A percentile compares a stretch with the other conserved stretches of the same genome.
Conservation (phyloP, 2,113 vertebrate genomes). For the Ardeotis arabs region DNA sequence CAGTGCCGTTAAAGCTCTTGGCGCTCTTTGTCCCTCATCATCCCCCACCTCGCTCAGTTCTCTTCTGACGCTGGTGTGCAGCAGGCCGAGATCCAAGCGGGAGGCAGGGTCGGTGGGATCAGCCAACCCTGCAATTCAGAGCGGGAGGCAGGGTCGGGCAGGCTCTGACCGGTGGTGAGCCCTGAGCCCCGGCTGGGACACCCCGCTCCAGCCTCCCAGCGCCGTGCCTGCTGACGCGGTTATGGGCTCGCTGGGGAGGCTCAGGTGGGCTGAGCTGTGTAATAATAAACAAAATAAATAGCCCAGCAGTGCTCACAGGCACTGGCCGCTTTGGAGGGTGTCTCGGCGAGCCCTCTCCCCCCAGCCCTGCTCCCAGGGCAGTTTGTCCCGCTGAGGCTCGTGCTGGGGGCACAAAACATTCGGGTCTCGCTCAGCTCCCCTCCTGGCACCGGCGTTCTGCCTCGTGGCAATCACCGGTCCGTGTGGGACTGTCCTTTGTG, state of each 20-base stretch:
- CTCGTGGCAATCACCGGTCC: fast-evolving
- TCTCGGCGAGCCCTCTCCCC: background rate
- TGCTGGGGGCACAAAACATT: background rate
- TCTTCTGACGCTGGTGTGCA: background rate
- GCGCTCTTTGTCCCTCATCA: background rate
- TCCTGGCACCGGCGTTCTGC: background rate
- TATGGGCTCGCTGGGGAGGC: background rate
- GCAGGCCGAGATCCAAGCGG: background rate
- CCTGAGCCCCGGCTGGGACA: background rate
- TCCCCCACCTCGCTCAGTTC: background rate
- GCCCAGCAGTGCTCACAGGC: fast-evolving
- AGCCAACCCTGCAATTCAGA: background rate
- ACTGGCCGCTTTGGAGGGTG: background rate
- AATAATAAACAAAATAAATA: background rate
- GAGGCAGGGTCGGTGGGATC: background rate
- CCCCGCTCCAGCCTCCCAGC: too few species aligned
- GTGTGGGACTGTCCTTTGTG: fast-evolving
- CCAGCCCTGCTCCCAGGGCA: background rate
- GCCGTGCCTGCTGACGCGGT: background rate
- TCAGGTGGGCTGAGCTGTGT: background rate
- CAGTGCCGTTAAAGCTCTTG: background rate
- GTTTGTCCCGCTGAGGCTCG: background rate
- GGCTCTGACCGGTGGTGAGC: background rate
- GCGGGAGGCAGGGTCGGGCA: background rate
- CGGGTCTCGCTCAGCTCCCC: fast-evolving